Evolutionary conservation across 2,888 invertebrate genomes (phyloP).

Genomic region (Ochropleura leucogaster): DNA sequence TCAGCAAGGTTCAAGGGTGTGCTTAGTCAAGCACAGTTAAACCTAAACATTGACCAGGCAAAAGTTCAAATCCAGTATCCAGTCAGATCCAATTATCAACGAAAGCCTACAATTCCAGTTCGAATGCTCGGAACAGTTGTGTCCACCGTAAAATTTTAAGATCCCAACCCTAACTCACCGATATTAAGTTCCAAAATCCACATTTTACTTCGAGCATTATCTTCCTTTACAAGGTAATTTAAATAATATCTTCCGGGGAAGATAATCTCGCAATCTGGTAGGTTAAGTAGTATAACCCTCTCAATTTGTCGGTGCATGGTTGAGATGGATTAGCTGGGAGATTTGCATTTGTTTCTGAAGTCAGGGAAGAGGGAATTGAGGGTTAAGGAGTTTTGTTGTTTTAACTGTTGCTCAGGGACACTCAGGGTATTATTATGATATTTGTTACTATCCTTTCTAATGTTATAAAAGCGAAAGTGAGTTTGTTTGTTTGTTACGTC

Average conservation of each 20-base stretch:
- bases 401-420: slow-evolving; percentile 6
- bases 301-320: slow-evolving; percentile 48
- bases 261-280: slow-evolving; percentile 51
- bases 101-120: slow-evolving; percentile 1
- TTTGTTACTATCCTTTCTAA: too few relatives aligned
- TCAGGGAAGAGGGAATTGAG: background rate
- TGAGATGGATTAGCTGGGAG: slow-evolving; percentile 42
- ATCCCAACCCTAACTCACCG: slow-evolving; percentile 35
- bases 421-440: background rate
- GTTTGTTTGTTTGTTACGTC: too few relatives aligned
- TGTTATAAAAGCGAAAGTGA: too few relatives aligned
- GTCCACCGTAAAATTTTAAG: slow-evolving; percentile 60
- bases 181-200: slow-evolving; percentile 58
- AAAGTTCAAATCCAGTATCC: background rate
- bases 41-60: too few relatives aligned
- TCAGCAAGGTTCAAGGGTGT: too few relatives aligned
- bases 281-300: slow-evolving; percentile 47
- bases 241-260: slow-evolving; percentile 58
- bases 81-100: slow-evolving; percentile 22
- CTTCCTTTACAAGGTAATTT: slow-evolving; percentile 50
- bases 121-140: slow-evolving; percentile 47
- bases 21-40: too few relatives aligned
- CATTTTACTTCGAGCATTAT: slow-evolving; percentile 53
- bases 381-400: background rate
- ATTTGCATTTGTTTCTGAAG: slow-evolving; percentile 43